These are phyloP conservation scores for Corythucha ciliata DNA, from an alignment of 2,888 invertebrate species.

Conservation along the genomic window DNA sequence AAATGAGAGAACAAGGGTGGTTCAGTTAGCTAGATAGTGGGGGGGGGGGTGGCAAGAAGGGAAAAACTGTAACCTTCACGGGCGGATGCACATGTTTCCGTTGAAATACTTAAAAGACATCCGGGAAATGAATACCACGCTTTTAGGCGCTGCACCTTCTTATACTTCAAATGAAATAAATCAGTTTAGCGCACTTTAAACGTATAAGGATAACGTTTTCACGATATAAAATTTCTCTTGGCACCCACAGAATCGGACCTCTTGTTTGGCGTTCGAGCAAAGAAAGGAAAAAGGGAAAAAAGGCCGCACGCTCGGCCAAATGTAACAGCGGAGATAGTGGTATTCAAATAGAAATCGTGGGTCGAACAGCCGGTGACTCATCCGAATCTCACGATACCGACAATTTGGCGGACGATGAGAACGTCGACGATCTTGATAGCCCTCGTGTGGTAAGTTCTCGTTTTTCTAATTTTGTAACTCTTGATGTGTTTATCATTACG, in stretches of 20 bases:
- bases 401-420: conserved; percentile 43
- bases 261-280: conserved; percentile 62
- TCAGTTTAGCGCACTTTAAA: too few species aligned
- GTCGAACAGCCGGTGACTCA: conserved; percentile 47
- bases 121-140: too few species aligned
- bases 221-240: too few species aligned
- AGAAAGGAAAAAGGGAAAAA: conserved; percentile 56
- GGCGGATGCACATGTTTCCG: too few species aligned
- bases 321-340: conserved; percentile 67
- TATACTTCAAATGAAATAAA: too few species aligned
- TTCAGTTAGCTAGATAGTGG: neutral
- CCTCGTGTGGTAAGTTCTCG: conserved; percentile 43
- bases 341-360: conserved; percentile 50
- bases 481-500: too few species aligned
- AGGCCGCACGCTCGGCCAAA: conserved; percentile 58
- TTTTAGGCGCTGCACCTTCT: too few species aligned
- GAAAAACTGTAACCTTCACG: neutral
- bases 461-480: conserved; percentile 1
- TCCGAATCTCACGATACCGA: conserved; percentile 53
- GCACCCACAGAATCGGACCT: conserved; percentile 56
- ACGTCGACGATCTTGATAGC: conserved; percentile 45
- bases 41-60: neutral
- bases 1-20: neutral
- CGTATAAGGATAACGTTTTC: too few species aligned
- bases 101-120: too few species aligned